Evolutionary conservation across 2,888 invertebrate species (phyloP), one percentile per base, ranked within the genome.

Genomic region (Patella ulyssiponensis): DNA sequence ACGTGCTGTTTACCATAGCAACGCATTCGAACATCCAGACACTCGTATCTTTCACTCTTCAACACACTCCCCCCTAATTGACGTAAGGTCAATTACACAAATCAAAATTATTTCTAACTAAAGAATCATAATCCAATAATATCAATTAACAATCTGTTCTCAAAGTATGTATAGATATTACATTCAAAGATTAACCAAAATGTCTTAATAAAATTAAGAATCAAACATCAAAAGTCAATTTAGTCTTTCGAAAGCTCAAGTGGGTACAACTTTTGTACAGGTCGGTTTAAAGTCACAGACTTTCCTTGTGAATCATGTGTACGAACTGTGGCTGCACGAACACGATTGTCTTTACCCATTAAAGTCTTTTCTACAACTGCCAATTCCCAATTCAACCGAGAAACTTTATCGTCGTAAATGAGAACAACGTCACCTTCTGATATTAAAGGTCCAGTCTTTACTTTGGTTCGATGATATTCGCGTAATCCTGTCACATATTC

Each of bases 31-130:
- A 33, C 33, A 5, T 33, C 33, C 33, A 33, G 33, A 33, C 33
- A 33, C 33, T 33, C n/a, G n/a, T n/a, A 33, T 33, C 33, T 33
- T 33, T 33, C 33, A 33, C 33, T 33, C 33, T 33, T 33, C 33
- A 56, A 56, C 56, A 56, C 56, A 56, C 56, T 56, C 56, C 56
- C 56, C 56, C 56, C 56, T 56, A 56, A 56, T 56, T 56, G 56
- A 56, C 56, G n/a, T 33, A n/a, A n/a, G 56, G 56, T 56, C 56
- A 56, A 56, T 56, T 56, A 56, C 56, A 56, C 4, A 56, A 56
- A n/a, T n/a, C n/a, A n/a, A n/a, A n/a, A 56, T 15, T 14, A 56
- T 17, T n/a, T 56, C n/a, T 17, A 56, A 15, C n/a, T 56, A 14
- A 56, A 56, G 33, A 33, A 33, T 33, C 33, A 33, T 33, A 33